phyloP scores from a whole-genome alignment of 1,140 invertebrate species.

The Cyrtorhinus lividipennis region DNA sequence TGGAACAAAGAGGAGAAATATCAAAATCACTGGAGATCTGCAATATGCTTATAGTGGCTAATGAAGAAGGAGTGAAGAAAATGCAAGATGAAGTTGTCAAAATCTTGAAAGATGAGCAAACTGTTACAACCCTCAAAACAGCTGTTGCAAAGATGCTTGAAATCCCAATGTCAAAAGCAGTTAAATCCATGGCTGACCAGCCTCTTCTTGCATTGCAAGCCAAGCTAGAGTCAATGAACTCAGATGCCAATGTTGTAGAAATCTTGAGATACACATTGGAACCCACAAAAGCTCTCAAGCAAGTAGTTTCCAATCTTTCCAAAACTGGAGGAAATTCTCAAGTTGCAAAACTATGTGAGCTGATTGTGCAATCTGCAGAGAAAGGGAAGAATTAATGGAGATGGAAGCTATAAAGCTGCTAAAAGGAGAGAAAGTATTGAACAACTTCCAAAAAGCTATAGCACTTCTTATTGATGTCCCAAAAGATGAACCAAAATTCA shows the following conservation, averaged over 20 bases:
- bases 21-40: neutral
- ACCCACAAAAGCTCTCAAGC: neutral
- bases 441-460: neutral
- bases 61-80: slow-evolving; percentile 22
- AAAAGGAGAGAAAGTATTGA: neutral
- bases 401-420: neutral
- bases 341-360: neutral
- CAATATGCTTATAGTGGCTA: neutral
- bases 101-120: neutral
- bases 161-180: neutral
- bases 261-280: neutral
- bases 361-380: neutral
- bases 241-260: neutral
- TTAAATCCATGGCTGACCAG: neutral
- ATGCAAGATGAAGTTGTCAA: slow-evolving; percentile 11
- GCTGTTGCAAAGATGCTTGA: neutral
- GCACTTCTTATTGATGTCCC: neutral
- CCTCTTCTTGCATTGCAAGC: neutral
- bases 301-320: neutral
- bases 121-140: neutral
- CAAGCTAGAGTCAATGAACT: neutral
- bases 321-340: neutral
- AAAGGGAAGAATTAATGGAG: neutral
- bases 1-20: slow-evolving; percentile 22
- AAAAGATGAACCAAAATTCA: neutral